Conservation (phyloP, 1,140 invertebrate genomes). For the Araneus ventricosus region DNA sequence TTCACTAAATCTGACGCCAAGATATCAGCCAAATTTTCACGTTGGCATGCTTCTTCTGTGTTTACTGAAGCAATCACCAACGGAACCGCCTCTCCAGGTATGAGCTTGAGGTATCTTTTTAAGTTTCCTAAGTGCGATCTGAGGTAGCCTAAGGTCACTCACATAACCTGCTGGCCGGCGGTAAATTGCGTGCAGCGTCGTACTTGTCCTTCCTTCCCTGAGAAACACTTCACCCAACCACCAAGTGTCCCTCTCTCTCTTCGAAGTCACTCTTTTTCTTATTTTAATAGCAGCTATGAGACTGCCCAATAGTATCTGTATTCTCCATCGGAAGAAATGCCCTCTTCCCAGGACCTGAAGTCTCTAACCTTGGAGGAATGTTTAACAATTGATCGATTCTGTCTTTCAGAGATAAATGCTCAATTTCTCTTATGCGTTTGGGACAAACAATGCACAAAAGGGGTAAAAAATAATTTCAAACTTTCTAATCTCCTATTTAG, state of each 20-base stretch:
- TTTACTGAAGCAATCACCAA: constrained; percentile 68
- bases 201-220: constrained; percentile 69
- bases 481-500: constrained; percentile 36
- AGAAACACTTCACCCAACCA: constrained; percentile 73
- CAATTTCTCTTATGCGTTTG: constrained; percentile 36
- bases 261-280: constrained; percentile 61
- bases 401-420: constrained; percentile 56
- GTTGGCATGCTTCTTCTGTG: constrained; percentile 35
- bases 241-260: neutral
- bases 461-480: constrained; percentile 47
- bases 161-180: constrained; percentile 61
- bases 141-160: constrained; percentile 69
- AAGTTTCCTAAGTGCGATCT: constrained; percentile 54
- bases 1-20: constrained; percentile 12
- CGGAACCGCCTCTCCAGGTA: constrained; percentile 42
- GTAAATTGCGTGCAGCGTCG: constrained; percentile 70
- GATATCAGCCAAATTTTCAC: neutral
- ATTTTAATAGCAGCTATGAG: constrained; percentile 50
- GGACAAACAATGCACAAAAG: constrained; percentile 61
- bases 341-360: constrained; percentile 69
- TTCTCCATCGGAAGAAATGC: constrained; percentile 52
- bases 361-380: constrained; percentile 68
- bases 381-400: constrained; percentile 72
- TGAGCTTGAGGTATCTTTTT: constrained; percentile 61
- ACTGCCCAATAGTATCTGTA: constrained; percentile 51